Percentiles rank a stretch among this genome's conserved stretches.
These are phyloP conservation scores for Drosophila tanythrix DNA, from an alignment of 2,888 invertebrate genomes.

Conservation along the genomic window DNA sequence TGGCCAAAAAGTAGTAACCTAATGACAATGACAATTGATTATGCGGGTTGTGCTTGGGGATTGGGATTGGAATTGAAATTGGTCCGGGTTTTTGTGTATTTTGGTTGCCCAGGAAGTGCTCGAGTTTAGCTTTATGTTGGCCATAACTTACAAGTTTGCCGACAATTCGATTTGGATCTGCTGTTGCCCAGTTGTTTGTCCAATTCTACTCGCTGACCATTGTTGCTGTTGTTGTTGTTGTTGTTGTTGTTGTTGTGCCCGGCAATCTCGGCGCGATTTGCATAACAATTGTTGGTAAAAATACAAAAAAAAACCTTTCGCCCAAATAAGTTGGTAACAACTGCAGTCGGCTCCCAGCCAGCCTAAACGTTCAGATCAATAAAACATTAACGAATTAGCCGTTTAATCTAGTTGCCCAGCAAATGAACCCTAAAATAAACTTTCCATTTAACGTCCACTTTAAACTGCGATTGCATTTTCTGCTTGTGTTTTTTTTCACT, in stretches of 20 bases:
- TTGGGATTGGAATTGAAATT: neutral
- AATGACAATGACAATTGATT: constrained; percentile 78
- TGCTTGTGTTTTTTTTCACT: neutral
- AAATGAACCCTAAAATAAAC: constrained; percentile 69
- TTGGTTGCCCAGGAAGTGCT: constrained; percentile 60
- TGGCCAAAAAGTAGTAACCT: constrained; percentile 41
- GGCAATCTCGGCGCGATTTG: constrained; percentile 74
- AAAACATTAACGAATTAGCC: constrained; percentile 69
- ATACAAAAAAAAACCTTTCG: constrained; percentile 66
- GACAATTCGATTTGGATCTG: constrained; percentile 66
- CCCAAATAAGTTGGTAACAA: constrained; percentile 63
- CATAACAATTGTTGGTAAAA: constrained; percentile 71
- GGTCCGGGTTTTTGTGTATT: constrained; percentile 17
- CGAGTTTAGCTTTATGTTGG: constrained; percentile 63
- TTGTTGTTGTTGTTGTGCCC: constrained; percentile 17
- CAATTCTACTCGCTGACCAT: constrained; percentile 71
- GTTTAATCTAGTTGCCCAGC: constrained; percentile 29
- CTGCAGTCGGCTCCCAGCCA: constrained; percentile 1
- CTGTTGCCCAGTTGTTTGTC: constrained; percentile 58
- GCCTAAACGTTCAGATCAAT: constrained; percentile 38
- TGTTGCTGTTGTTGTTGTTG: constrained; percentile 30
- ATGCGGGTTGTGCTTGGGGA: constrained; percentile 55
- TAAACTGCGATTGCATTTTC: constrained; percentile 2
- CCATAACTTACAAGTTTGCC: constrained; percentile 66
- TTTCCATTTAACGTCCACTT: constrained; percentile 46